These are phyloP conservation scores for Luperina testacea DNA, from an alignment of 2,888 invertebrate species.

Conservation along the genomic window DNA sequence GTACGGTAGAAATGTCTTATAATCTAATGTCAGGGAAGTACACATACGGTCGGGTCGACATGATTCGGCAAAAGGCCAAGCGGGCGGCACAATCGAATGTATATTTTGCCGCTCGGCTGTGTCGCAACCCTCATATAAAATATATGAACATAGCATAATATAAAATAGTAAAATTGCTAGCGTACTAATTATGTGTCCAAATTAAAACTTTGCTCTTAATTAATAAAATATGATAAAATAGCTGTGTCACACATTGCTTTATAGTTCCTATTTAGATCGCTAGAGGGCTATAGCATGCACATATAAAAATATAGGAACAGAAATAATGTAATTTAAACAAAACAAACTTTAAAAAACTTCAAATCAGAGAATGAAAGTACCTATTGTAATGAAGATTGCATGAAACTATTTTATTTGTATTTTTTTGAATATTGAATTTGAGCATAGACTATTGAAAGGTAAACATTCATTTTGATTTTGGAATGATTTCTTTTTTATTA, in stretches of 20 bases:
- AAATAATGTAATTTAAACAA: background rate
- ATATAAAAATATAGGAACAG: background rate
- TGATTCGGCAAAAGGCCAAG: background rate
- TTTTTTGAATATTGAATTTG: background rate
- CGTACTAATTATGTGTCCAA: background rate
- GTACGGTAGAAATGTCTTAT: background rate
- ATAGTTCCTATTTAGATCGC: background rate
- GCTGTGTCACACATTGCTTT: too few relatives aligned
- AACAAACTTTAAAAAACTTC: background rate
- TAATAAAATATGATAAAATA: background rate
- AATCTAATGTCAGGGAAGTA: background rate
- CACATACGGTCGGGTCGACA: background rate
- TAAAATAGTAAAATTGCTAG: background rate
- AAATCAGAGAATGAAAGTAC: background rate
- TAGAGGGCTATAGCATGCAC: background rate
- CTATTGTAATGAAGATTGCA: background rate
- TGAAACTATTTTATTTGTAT: background rate
- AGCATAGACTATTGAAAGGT: background rate
- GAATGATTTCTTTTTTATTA: background rate
- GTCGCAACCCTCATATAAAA: background rate
- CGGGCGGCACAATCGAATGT: background rate
- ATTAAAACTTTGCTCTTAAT: background rate
- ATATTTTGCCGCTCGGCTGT: background rate
- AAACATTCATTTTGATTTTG: background rate
- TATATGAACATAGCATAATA: background rate